These are phyloP conservation scores for Merodon equestris DNA, from an alignment of 2,888 invertebrate species.

Conservation along the genomic window DNA sequence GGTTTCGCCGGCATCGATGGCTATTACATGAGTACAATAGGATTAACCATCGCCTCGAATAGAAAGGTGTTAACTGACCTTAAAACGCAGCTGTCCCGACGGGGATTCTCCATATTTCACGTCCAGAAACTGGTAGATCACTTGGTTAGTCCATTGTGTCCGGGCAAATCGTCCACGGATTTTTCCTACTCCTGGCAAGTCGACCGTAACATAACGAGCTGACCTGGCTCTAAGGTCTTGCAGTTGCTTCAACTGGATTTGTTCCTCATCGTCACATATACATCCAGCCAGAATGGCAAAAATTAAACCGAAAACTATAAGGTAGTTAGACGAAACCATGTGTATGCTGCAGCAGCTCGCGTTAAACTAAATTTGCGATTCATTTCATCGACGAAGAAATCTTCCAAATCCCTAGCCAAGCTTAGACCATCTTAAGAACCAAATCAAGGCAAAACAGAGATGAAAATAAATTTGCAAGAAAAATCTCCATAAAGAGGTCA, in stretches of 20 bases:
- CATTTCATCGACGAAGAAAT: slow-evolving; percentile 13
- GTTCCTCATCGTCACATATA: not conserved
- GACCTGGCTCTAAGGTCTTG: slow-evolving; percentile 1
- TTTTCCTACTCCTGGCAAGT: slow-evolving; percentile 73
- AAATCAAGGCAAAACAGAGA: not conserved
- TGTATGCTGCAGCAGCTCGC: slow-evolving; percentile 13
- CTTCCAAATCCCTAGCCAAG: slow-evolving; percentile 1
- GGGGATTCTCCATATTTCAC: slow-evolving; percentile 76
- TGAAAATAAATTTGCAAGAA: not conserved
- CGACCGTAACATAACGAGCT: slow-evolving; percentile 67
- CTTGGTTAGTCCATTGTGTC: slow-evolving; percentile 74
- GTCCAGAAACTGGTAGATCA: slow-evolving; percentile 76
- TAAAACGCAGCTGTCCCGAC: slow-evolving; percentile 75
- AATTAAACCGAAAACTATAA: not conserved
- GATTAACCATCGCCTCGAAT: not conserved
- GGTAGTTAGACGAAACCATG: slow-evolving; percentile 27
- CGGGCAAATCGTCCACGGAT: slow-evolving; percentile 73
- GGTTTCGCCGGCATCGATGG: slow-evolving; percentile 72
- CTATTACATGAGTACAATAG: slow-evolving; percentile 61
- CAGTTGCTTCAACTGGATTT: slow-evolving; percentile 11
- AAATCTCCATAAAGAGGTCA: slow-evolving; percentile 1
- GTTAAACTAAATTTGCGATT: slow-evolving; percentile 18
- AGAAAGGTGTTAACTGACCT: slow-evolving; percentile 71
- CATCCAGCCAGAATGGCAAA: slow-evolving; percentile 13
- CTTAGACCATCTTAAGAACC: not conserved